Percentiles rank a stretch among this genome's conserved stretches.
These are phyloP conservation scores for Eunapius fragilis DNA, from an alignment of 37 sponge, comb jelly and placozoan species.

Conservation along the genomic window DNA sequence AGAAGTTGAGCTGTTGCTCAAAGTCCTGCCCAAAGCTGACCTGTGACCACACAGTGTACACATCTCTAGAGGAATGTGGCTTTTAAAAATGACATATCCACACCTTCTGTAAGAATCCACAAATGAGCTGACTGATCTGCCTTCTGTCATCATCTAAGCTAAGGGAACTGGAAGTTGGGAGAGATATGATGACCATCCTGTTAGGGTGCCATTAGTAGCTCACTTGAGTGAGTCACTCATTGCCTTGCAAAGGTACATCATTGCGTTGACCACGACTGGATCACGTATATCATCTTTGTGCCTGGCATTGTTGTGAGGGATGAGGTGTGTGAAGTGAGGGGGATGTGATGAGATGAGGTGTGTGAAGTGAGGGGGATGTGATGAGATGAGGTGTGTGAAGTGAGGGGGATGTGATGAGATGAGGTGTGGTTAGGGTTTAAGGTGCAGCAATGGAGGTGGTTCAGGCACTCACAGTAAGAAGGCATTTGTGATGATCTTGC, in stretches of 20 bases:
- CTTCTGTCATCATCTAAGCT: constrained; percentile 87
- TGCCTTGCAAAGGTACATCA: constrained; percentile 90
- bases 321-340: background rate
- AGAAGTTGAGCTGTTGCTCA: constrained; percentile 98
- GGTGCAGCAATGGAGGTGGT: too few relatives aligned
- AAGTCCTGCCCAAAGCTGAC: constrained; percentile 88
- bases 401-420: too few relatives aligned
- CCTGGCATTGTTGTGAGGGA: background rate
- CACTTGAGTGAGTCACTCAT: constrained; percentile 94
- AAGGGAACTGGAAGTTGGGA: constrained; percentile 71
- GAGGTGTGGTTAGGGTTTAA: too few relatives aligned
- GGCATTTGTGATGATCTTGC: constrained; percentile 65
- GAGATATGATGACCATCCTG: background rate
- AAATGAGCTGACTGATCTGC: constrained; percentile 71
- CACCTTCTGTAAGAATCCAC: constrained; percentile 69
- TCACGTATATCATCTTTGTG: constrained; percentile 70
- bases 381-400: too few relatives aligned
- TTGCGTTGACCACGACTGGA: constrained; percentile 88
- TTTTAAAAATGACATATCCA: too few relatives aligned
- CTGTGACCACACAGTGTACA: constrained; percentile 10
- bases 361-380: background rate
- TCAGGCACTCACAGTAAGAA: constrained; percentile 73
- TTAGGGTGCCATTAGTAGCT: constrained; percentile 14
- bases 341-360: background rate
- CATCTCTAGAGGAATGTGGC: background rate